Conservation (phyloP, 2,797 vertebrate genomes). For the Echiichthys vipera region DNA sequence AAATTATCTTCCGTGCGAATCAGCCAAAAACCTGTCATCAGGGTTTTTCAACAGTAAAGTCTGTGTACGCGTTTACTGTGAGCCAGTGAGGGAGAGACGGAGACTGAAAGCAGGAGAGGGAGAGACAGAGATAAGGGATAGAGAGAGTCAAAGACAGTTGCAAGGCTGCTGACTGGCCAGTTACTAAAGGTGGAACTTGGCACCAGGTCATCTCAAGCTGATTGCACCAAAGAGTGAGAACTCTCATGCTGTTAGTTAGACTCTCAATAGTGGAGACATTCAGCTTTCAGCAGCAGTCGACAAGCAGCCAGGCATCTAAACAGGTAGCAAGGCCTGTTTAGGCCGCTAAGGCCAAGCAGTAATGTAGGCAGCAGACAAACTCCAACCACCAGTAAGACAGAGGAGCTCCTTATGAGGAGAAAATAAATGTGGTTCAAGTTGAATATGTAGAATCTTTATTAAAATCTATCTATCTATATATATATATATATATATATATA, state of each 20-base stretch:
- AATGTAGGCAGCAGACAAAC: conserved; percentile 17
- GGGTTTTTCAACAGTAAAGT: not conserved
- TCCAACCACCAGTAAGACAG: conserved; percentile 3
- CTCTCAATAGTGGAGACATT: conserved; percentile 74
- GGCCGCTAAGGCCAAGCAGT: conserved; percentile 32
- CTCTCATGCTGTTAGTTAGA: conserved; percentile 61
- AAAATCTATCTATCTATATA: too few relatives aligned
- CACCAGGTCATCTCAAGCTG: conserved; percentile 62
- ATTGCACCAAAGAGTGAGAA: conserved; percentile 59
- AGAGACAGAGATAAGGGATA: not conserved
- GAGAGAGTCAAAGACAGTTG: conserved; percentile 9
- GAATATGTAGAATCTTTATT: too few relatives aligned
- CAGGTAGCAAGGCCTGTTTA: conserved; percentile 50
- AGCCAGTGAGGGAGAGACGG: not conserved
- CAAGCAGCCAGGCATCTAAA: conserved; percentile 51
- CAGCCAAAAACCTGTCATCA: conserved; percentile 1
- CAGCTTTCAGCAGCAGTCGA: conserved; percentile 45
- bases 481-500: too few relatives aligned
- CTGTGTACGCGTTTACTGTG: not conserved
- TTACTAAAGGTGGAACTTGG: conserved; percentile 49
- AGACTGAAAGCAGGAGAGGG: not conserved
- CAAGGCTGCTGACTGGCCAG: conserved; percentile 3
- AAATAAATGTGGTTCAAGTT: not conserved
- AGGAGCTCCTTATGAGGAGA: not conserved
- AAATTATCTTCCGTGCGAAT: not conserved